These are phyloP conservation scores for Spialia ferax DNA, from an alignment of 2,888 invertebrate genomes.

Conservation along the genomic window DNA sequence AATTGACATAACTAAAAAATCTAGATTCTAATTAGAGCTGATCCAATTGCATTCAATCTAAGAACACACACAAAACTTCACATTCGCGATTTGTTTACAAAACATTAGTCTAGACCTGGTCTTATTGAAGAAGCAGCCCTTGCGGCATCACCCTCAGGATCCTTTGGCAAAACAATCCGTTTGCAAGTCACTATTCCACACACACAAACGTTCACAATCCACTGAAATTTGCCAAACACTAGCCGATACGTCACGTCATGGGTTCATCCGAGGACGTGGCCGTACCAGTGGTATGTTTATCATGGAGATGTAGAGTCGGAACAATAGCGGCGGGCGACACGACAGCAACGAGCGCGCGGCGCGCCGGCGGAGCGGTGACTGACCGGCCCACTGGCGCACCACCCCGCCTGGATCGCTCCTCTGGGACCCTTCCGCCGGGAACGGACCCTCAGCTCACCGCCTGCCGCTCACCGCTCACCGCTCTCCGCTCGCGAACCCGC, in stretches of 20 bases:
- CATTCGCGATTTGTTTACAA: neutral
- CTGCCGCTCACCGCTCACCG: slow-evolving; percentile 44
- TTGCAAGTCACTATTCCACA: slow-evolving; percentile 72
- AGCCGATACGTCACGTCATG: slow-evolving; percentile 60
- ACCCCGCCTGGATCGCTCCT: slow-evolving; percentile 78
- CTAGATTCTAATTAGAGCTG: neutral
- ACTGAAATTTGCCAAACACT: slow-evolving; percentile 58
- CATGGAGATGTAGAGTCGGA: slow-evolving; percentile 59
- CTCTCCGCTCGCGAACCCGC: slow-evolving; percentile 58
- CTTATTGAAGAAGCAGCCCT: slow-evolving; percentile 55
- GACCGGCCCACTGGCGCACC: slow-evolving; percentile 84
- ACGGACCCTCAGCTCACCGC: slow-evolving; percentile 64
- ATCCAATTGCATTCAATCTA: neutral
- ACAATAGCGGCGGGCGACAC: slow-evolving; percentile 54
- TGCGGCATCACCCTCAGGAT: slow-evolving; percentile 66
- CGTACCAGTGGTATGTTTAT: slow-evolving; percentile 71
- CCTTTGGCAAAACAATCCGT: slow-evolving; percentile 68
- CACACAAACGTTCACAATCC: slow-evolving; percentile 78
- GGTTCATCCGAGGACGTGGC: slow-evolving; percentile 69
- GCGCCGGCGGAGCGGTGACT: slow-evolving; percentile 84
- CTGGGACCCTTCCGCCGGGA: slow-evolving; percentile 82
- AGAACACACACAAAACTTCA: neutral
- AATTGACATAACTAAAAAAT: too few species aligned
- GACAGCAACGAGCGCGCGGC: slow-evolving; percentile 73
- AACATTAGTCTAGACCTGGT: slow-evolving; percentile 58